Evolutionary conservation across 1,140 invertebrate species (phyloP).

Genomic region (Pararge aegeria): DNA sequence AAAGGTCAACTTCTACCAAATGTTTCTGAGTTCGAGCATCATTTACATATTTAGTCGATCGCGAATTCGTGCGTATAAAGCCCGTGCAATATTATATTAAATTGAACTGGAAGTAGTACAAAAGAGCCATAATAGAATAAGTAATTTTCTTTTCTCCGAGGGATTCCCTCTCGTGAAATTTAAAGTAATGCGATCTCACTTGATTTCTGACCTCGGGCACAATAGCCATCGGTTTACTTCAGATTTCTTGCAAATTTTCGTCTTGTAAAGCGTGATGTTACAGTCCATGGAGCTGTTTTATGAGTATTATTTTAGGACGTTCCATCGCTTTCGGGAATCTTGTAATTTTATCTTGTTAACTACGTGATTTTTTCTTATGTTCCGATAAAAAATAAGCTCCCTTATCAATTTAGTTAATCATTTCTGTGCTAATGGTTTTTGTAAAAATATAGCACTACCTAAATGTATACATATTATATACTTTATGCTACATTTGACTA

Average conservation of each 20-base stretch:
- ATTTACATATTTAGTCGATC: slow-evolving; percentile 27
- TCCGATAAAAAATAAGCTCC: neutral
- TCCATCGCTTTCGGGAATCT: neutral
- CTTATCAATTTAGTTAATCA: no score
- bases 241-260: slow-evolving; percentile 17
- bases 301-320: neutral
- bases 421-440: no score
- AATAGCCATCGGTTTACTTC: slow-evolving; percentile 21
- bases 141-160: slow-evolving; percentile 30
- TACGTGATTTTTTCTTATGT: neutral
- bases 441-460: no score
- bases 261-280: slow-evolving; percentile 13
- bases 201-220: slow-evolving; percentile 38
- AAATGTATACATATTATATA: no score
- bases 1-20: slow-evolving; percentile 6
- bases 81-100: slow-evolving; percentile 13
- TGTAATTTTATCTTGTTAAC: neutral
- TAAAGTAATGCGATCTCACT: slow-evolving; percentile 42
- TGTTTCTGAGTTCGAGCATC: neutral
- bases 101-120: slow-evolving; percentile 25
- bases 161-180: slow-evolving; percentile 31
- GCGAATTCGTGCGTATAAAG: slow-evolving; percentile 14
- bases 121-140: slow-evolving; percentile 38
- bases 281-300: neutral
- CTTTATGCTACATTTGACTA: no score